Conservation (phyloP, 2,888 invertebrate species). For the Trachelus tabidus region DNA sequence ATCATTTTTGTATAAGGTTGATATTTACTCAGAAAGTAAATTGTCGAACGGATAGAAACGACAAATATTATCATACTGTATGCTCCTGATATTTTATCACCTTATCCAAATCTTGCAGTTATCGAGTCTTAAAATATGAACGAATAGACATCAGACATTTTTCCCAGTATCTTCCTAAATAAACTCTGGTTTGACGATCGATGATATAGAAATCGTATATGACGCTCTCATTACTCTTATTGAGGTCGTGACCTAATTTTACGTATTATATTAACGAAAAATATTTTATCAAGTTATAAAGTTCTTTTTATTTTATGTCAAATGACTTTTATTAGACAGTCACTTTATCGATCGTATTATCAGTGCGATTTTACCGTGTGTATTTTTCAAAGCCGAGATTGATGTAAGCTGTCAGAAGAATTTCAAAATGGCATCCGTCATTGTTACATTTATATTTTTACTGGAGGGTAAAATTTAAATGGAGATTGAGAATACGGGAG, state of each 20-base stretch:
- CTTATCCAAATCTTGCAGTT: not conserved
- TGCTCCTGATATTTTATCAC: not conserved
- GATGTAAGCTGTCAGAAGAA: not conserved
- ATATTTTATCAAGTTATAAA: not conserved
- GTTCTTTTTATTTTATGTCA: not conserved
- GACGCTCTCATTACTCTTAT: not conserved
- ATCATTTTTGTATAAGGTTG: not conserved
- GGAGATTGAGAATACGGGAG: too few relatives aligned
- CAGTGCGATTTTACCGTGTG: not conserved
- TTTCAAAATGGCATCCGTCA: not conserved
- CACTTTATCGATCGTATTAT: not conserved
- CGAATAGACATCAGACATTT: not conserved
- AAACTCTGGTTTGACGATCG: not conserved
- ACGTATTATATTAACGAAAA: not conserved
- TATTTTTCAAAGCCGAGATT: not conserved
- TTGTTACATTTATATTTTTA: not conserved
- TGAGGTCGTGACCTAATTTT: not conserved
- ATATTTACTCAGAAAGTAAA: not conserved
- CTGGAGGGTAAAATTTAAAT: too few relatives aligned
- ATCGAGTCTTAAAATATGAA: not conserved
- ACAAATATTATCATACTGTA: not conserved
- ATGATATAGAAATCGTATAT: not conserved
- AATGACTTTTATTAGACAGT: not conserved
- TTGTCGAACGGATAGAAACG: not conserved
- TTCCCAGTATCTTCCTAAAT: not conserved